Percentiles rank a stretch among this genome's conserved stretches.
Conservation (phyloP, 2,888 invertebrate genomes). For the Latrodectus elegans region DNA sequence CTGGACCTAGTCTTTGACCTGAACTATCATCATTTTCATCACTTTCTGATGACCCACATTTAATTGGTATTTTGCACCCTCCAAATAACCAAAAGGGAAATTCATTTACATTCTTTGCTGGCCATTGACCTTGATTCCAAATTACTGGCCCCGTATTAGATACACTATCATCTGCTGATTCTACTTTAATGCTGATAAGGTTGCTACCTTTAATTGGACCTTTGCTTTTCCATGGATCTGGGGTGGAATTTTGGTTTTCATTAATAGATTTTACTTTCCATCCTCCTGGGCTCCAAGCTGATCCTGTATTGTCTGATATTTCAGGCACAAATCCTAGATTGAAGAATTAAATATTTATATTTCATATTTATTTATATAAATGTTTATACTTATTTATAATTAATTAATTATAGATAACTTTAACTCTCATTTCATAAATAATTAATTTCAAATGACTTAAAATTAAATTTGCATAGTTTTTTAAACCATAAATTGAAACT, state of each 20-base stretch:
- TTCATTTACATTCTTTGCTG: not conserved
- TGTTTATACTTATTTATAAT: not conserved
- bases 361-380: not conserved
- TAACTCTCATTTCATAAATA: not conserved
- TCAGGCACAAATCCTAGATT: not conserved
- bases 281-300: constrained; percentile 22
- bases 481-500: not conserved
- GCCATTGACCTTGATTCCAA: constrained; percentile 46
- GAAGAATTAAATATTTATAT: not conserved
- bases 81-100: constrained; percentile 43
- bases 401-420: not conserved
- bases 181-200: constrained; percentile 44
- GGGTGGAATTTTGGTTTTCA: not conserved
- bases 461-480: not conserved
- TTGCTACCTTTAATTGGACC: constrained; percentile 42
- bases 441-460: not conserved
- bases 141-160: not conserved
- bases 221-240: constrained; percentile 30
- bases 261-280: constrained; percentile 24
- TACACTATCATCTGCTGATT: constrained; percentile 31
- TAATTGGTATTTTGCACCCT: constrained; percentile 51
- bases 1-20: constrained; percentile 3
- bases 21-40: constrained; percentile 24
- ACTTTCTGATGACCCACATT: constrained; percentile 44
- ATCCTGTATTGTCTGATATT: not conserved